Conservation (phyloP, 2,797 vertebrate species). For the Tamandua tetradactyla region DNA sequence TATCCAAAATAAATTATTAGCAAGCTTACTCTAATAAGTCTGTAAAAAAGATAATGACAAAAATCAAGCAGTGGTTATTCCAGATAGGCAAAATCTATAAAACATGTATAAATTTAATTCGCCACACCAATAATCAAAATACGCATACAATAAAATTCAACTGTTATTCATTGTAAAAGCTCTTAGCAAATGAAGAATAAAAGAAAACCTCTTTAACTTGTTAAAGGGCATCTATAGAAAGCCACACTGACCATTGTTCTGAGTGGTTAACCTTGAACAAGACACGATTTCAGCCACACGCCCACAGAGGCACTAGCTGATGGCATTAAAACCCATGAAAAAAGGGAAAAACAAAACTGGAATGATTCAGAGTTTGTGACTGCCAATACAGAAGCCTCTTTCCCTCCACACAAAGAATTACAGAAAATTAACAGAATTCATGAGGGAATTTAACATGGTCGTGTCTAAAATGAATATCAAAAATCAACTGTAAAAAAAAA, state of each 20-base stretch:
- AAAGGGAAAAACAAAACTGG: accelerated
- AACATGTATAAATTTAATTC: background rate
- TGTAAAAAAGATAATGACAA: background rate
- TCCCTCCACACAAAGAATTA: background rate
- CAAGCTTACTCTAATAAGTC: background rate
- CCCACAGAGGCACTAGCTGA: background rate
- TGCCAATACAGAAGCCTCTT: accelerated
- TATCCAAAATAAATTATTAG: background rate
- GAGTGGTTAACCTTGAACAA: background rate
- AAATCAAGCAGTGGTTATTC: background rate
- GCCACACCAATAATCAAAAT: background rate
- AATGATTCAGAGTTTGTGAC: accelerated
- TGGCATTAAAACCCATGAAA: accelerated
- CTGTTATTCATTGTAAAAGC: background rate
- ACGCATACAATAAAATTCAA: background rate
- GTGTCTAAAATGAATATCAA: background rate
- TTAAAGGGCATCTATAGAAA: background rate
- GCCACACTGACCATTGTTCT: background rate
- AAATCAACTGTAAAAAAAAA: background rate
- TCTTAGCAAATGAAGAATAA: background rate
- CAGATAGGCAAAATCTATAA: background rate
- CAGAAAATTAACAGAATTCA: background rate
- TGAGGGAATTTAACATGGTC: background rate
- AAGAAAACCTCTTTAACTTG: background rate
- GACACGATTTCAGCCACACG: background rate